A percentile compares a stretch with the other conserved stretches of the same genome.
phyloP scores from a whole-genome alignment of 2,113 vertebrate genomes.

The Nothobranchius furzeri region DNA sequence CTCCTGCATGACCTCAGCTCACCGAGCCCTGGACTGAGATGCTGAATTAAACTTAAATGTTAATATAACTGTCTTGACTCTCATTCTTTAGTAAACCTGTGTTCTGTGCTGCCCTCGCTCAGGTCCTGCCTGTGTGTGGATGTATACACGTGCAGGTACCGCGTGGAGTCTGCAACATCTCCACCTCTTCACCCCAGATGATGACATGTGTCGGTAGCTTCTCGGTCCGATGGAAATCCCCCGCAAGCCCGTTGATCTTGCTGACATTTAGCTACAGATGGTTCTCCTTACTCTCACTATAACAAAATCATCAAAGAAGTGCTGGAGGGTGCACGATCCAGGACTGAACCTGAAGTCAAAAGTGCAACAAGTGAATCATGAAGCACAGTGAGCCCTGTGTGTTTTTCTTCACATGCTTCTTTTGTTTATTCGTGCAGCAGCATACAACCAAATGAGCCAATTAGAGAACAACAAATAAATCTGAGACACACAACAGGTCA shows the following conservation, averaged over 20 bases:
- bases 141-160: slow-evolving; percentile 33
- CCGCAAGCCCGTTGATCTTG: slow-evolving; percentile 59
- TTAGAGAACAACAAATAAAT: slow-evolving; percentile 12
- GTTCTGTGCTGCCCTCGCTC: slow-evolving; percentile 1
- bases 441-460: slow-evolving; percentile 9
- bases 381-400: slow-evolving; percentile 38
- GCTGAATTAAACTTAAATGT: slow-evolving; percentile 9
- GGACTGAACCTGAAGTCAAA: slow-evolving; percentile 50
- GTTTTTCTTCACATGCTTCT: slow-evolving; percentile 33
- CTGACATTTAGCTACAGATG: slow-evolving; percentile 70
- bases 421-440: slow-evolving; percentile 5
- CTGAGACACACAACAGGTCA: neutral
- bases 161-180: slow-evolving; percentile 49
- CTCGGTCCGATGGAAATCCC: slow-evolving; percentile 54
- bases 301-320: slow-evolving; percentile 65
- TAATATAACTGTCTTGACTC: neutral
- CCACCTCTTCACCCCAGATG: slow-evolving; percentile 51
- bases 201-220: slow-evolving; percentile 68
- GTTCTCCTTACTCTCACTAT: slow-evolving; percentile 54
- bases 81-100: slow-evolving; percentile 4
- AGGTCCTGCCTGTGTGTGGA: slow-evolving; percentile 14
- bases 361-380: slow-evolving; percentile 44
- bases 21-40: slow-evolving; percentile 4
- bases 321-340: slow-evolving; percentile 52
- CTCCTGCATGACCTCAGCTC: slow-evolving; percentile 6